Base-by-base conservation (phyloP, 2,888 invertebrate genomes). In the Epistrophe grossulariae region DNA sequence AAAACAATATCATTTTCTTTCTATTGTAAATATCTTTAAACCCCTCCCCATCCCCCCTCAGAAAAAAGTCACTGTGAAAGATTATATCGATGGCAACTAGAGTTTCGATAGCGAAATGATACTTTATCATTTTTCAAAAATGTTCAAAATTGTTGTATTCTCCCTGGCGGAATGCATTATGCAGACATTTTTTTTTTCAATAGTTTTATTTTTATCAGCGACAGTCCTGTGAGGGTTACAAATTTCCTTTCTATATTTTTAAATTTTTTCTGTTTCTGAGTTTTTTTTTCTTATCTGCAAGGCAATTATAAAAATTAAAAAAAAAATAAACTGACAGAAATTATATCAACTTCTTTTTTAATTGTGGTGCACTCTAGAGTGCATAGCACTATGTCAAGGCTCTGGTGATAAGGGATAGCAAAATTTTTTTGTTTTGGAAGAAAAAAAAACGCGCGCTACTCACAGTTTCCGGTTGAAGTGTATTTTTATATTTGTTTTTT, bases 361-460 rank as follows among this genome's bases (percentile, higher is more conserved):
- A 71, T 74, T 71, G 24, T 24, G 74, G 74, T 66, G 50, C 55
- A 70, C 52, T 70, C 24, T 7, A 70, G 55, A 70, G 57, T 70
- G 31, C 59, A 60, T 68, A 68, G 73, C 68, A 81, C 77, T 80
- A 70, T 85, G 84, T 85, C 84, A 85, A 85, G 84, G 84, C 84
- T 79, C 45, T 35, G 17, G 62, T 55, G 84, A 85, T 85, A 85
- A 78, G 84, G 70, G 70, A 85, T 70, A 81, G 73, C 68, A 66
- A 77, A 81, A n/a, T n/a, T n/a, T 24, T 24, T 84, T 68, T 77
- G 77, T 77, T 77, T 50, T 84, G 66, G 45, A 68, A 59, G 66
- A 71, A 59, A 17, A 38, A 71, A 59, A 24, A 24, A 24, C 4
- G 31, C 31, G 19, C 13, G 35, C 17, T 62, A 55, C 24, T 55